These are phyloP conservation scores for Anneissia japonica DNA, from an alignment of 35 echinoderm and acorn worm species.

Conservation along the genomic window DNA sequence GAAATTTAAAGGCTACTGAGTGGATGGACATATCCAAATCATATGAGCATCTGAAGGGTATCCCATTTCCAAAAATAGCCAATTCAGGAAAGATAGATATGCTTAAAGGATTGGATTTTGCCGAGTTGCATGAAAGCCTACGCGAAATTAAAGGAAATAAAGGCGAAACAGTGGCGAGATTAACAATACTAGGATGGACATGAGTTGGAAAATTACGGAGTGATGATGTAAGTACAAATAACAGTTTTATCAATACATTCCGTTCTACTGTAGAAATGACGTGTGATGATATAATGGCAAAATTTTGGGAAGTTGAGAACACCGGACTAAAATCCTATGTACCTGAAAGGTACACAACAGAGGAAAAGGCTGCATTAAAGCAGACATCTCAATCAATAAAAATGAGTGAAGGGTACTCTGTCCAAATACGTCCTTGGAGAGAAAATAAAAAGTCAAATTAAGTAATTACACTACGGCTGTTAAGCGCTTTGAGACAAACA, in stretches of 20 bases:
- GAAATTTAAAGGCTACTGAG: background rate
- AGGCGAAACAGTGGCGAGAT: slow-evolving; percentile 23
- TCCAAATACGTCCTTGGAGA: background rate
- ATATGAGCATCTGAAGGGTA: slow-evolving; percentile 9
- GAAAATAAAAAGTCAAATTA: background rate
- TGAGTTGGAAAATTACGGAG: slow-evolving; percentile 25
- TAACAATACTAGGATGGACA: slow-evolving; percentile 9
- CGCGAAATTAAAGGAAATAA: background rate
- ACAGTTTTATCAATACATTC: slow-evolving; percentile 1
- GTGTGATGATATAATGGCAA: background rate
- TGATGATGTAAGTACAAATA: background rate
- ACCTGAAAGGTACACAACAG: background rate
- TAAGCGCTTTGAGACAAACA: slow-evolving; percentile 8
- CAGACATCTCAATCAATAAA: background rate
- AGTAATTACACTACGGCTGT: background rate
- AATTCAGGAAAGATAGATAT: background rate
- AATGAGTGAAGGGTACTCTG: background rate
- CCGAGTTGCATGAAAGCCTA: background rate
- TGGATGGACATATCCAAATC: background rate
- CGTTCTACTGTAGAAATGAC: background rate
- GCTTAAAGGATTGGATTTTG: slow-evolving; percentile 19
- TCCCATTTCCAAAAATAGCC: slow-evolving; percentile 7
- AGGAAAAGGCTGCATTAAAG: background rate
- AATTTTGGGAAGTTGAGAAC: slow-evolving; percentile 47
- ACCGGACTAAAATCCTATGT: background rate